phyloP scores from a whole-genome alignment of 2,113 vertebrate species.

The Amazona vittata region DNA sequence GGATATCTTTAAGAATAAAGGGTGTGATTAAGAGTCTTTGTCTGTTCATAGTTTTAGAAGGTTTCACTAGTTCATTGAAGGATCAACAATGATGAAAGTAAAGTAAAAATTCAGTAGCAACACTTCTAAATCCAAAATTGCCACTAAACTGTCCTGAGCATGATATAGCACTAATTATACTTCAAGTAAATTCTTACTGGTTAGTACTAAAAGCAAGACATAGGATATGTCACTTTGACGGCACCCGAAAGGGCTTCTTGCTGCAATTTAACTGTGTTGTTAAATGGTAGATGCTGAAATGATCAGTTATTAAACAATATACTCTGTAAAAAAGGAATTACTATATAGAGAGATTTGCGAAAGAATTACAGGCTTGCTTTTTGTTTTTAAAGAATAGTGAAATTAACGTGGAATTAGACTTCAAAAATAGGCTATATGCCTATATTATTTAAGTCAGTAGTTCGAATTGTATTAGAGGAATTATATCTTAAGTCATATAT shows the following conservation, averaged over 20 bases:
- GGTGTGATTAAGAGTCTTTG: constrained; percentile 66
- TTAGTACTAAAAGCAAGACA: background rate
- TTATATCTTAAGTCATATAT: background rate
- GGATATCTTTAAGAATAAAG: constrained; percentile 74
- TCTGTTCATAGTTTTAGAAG: constrained; percentile 47
- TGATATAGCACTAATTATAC: background rate
- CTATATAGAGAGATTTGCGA: background rate
- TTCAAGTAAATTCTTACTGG: background rate
- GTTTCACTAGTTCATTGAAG: constrained; percentile 43
- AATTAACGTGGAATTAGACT: background rate
- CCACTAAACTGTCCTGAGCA: background rate
- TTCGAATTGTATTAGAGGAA: background rate
- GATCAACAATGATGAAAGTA: constrained; percentile 21
- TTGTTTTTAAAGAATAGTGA: background rate
- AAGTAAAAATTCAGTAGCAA: constrained; percentile 25
- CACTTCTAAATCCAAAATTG: background rate
- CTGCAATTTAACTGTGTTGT: background rate
- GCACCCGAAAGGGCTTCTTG: background rate
- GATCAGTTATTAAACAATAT: background rate
- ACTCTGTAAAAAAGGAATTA: background rate
- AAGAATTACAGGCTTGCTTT: background rate
- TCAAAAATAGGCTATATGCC: background rate
- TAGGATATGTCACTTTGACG: background rate
- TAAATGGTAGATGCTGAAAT: background rate
- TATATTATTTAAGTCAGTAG: background rate